Conservation (phyloP, 2,797 vertebrate genomes). For the Dallia pectoralis region DNA sequence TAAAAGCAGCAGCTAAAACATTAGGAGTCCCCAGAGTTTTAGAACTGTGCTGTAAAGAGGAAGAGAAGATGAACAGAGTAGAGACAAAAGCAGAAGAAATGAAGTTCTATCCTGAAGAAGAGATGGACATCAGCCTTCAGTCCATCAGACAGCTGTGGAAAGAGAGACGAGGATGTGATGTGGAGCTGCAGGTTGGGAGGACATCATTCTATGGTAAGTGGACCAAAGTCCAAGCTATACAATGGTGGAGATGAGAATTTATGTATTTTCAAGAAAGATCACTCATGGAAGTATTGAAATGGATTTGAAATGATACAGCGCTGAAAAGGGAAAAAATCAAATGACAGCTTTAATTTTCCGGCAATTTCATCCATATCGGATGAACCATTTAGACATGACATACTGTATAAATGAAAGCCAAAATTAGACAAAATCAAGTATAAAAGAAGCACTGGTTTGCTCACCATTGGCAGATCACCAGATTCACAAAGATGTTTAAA, state of each 20-base stretch:
- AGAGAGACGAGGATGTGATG: slow-evolving; percentile 66
- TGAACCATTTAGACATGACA: too few relatives aligned
- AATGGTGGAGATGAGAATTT: not conserved
- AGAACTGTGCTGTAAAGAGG: slow-evolving; percentile 49
- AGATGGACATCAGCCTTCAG: slow-evolving; percentile 56
- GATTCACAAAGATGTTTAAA: too few relatives aligned
- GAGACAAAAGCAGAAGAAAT: slow-evolving; percentile 19
- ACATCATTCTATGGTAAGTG: slow-evolving; percentile 62
- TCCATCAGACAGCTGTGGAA: slow-evolving; percentile 59
- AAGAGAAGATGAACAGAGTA: slow-evolving; percentile 9
- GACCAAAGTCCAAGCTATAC: not conserved
- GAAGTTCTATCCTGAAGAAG: slow-evolving; percentile 31
- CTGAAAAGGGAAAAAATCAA: too few relatives aligned
- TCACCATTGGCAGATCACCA: too few relatives aligned
- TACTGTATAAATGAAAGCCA: too few relatives aligned
- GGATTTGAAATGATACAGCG: not conserved
- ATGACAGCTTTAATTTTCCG: too few relatives aligned
- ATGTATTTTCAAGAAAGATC: slow-evolving; percentile 7
- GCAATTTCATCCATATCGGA: too few relatives aligned
- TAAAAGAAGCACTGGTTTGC: too few relatives aligned
- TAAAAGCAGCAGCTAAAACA: slow-evolving; percentile 54
- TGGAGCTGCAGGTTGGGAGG: slow-evolving; percentile 63
- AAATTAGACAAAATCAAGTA: too few relatives aligned
- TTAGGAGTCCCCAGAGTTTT: slow-evolving; percentile 58
- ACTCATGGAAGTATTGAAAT: slow-evolving; percentile 2